These are phyloP conservation scores for Trogon surrucura DNA, from an alignment of 2,113 vertebrate species.

Conservation along the genomic window DNA sequence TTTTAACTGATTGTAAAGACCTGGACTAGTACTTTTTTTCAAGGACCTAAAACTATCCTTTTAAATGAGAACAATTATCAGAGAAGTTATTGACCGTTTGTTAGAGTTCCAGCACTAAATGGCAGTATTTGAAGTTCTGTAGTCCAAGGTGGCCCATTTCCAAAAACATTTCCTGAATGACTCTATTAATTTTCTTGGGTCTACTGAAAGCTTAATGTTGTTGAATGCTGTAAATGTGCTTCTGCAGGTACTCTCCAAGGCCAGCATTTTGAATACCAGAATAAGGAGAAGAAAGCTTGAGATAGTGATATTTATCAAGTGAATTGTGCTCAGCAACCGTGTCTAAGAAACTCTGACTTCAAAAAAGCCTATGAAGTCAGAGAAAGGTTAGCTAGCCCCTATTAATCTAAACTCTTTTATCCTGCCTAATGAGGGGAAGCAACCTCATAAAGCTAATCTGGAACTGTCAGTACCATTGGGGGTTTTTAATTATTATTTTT, in stretches of 20 bases:
- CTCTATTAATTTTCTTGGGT: neutral
- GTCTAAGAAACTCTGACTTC: constrained; percentile 57
- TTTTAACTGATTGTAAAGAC: neutral
- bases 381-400: constrained; percentile 48
- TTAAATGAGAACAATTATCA: neutral
- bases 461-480: constrained; percentile 15
- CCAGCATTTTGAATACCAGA: neutral
- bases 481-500: neutral
- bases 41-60: neutral
- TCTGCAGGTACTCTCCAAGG: neutral
- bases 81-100: neutral
- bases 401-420: constrained; percentile 63
- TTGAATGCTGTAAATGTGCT: neutral
- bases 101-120: neutral
- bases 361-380: constrained; percentile 44
- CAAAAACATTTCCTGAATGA: neutral
- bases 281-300: neutral
- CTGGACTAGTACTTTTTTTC: neutral
- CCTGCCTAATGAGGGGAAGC: constrained; percentile 51
- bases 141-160: neutral
- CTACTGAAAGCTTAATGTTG: neutral
- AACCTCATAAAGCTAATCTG: constrained; percentile 52
- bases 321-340: constrained; percentile 39
- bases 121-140: neutral
- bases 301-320: constrained; percentile 18